Percentiles rank a stretch among this genome's conserved stretches.
Conservation (phyloP, 2,797 vertebrate genomes). For the Pseudopleuronectes americanus region DNA sequence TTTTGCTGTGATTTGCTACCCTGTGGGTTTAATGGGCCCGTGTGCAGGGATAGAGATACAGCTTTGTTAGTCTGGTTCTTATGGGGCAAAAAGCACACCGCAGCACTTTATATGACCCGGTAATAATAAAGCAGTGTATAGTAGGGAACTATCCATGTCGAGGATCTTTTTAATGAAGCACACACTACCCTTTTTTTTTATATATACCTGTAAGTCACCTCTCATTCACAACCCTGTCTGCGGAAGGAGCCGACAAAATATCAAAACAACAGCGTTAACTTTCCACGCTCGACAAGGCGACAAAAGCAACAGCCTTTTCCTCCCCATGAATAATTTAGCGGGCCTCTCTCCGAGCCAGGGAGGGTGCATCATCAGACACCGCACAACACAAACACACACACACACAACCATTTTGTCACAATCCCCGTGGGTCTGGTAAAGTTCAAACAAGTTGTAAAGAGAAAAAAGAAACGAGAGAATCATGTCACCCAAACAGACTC, state of each 20-base stretch:
- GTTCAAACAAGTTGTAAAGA: constrained; percentile 83
- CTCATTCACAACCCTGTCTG: constrained; percentile 61
- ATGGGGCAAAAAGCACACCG: constrained; percentile 50
- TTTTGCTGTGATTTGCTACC: constrained; percentile 79
- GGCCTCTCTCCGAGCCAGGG: constrained; percentile 70
- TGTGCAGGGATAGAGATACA: constrained; percentile 59
- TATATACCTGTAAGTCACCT: constrained; percentile 54
- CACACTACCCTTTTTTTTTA: constrained; percentile 8
- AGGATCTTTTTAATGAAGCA: constrained; percentile 29
- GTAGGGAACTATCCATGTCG: constrained; percentile 1
- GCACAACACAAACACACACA: constrained; percentile 78
- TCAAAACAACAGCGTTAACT: constrained; percentile 77
- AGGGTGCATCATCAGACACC: constrained; percentile 75
- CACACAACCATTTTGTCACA: constrained; percentile 82
- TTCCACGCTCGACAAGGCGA: constrained; percentile 76
- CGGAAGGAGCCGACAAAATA: constrained; percentile 67
- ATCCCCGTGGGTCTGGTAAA: constrained; percentile 84
- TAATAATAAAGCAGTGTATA: constrained; percentile 51
- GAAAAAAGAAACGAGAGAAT: constrained; percentile 26
- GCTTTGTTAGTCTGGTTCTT: constrained; percentile 64
- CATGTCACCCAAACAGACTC: constrained; percentile 69
- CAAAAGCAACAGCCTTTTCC: constrained; percentile 83
- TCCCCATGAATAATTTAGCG: constrained; percentile 84
- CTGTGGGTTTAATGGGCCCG: constrained; percentile 65
- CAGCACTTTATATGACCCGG: constrained; percentile 56